Evolutionary conservation across 2,888 invertebrate species (phyloP), one percentile per base, ranked within the genome.

Genomic region (Chrysolina americana): DNA sequence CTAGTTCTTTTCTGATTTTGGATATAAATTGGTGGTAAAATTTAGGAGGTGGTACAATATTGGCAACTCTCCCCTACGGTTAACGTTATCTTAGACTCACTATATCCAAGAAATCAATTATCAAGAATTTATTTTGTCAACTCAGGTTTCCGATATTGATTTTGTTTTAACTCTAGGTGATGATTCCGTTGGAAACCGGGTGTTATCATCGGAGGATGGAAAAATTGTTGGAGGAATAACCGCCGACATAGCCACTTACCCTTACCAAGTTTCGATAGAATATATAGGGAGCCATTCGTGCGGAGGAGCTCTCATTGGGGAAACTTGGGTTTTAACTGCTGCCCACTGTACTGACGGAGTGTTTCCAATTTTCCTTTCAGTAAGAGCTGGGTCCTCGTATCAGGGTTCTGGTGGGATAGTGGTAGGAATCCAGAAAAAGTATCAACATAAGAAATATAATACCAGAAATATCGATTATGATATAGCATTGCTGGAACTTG

Each of bases 291-390:
- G 68, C 2, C 82, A 82, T 68, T 50, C 63, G 2, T 81, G 82
- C 68, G 81, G 80, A 47, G 81, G 78, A 23, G 71, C 81, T 8
- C 71, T 81, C 2, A 79, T 82, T 68, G 70, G 76, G 1, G 41
- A 68, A n/a, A 75, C 62, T 66, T 81, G 81, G 80, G 73, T 77
- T 1, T 5, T 81, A 17, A 80, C 80, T 41, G 82, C 82, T 10
- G 82, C 81, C 28, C 82, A 82, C 69, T 82, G 81, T 70, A 70
- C 76, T 11, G 63, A 65, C 17, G 48, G 64, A 10, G 59, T 44
- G 11, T 48, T 41, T 9, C 50, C 62, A 11, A 44, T 62, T 5
- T 53, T 68, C n/a, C 70, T 74, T 15, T 70, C 70, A 13, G 59
- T 76, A 10, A 69, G 76, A 36, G 79, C 78, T 28, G 81, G 81